Evolutionary conservation across 2,797 vertebrate genomes (phyloP).

Genomic region (Phalanger gymnotis): DNA sequence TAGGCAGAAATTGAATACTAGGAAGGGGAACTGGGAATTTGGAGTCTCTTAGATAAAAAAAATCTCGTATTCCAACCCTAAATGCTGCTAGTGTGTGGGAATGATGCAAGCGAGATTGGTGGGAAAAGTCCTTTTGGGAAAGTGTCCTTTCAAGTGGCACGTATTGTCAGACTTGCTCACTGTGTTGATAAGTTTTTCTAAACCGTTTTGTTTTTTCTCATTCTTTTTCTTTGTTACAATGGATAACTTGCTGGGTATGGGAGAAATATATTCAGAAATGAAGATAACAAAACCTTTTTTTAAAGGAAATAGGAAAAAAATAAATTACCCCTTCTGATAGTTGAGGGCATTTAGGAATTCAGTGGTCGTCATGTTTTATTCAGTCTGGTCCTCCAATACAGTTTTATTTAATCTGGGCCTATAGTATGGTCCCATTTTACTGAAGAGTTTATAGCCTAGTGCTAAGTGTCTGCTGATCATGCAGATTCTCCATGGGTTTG

Average conservation of each 20-base stretch:
- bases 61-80: background rate
- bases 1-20: no score
- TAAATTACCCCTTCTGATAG: background rate
- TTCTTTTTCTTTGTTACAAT: background rate
- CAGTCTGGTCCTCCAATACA: background rate
- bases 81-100: background rate
- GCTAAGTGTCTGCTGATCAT: background rate
- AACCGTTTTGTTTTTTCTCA: background rate
- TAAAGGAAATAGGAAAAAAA: background rate
- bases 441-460: background rate
- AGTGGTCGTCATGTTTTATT: background rate
- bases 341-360: background rate
- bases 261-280: background rate
- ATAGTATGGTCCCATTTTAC: background rate
- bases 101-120: background rate
- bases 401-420: background rate
- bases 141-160: background rate
- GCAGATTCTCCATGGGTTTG: background rate
- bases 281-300: background rate
- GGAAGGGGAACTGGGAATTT: no score
- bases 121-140: background rate
- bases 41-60: no score
- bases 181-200: background rate
- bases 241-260: background rate
- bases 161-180: background rate